Base-by-base conservation (phyloP, 2,888 invertebrate genomes). In the Diachrysia chrysitis region DNA sequence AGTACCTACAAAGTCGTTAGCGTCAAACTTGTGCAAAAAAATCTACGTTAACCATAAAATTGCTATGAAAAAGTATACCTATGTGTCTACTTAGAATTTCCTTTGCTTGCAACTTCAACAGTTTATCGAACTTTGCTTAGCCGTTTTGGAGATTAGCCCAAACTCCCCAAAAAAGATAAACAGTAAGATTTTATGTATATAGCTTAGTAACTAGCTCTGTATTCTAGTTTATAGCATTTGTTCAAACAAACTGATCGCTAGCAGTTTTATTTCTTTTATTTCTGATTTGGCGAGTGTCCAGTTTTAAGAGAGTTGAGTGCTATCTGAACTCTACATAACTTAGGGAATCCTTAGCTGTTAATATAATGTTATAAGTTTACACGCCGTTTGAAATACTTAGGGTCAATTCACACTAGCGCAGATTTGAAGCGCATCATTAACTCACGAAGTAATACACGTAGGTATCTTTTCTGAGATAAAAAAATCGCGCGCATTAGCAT, bases 221-320 rank as follows among this genome's bases (percentile, higher is more conserved):
- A 42, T 16, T 42, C 42, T 42, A 42, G 42, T 21, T 19, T 51
- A 51, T 51, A 51, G 48, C 48, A 21, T 10, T 51, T 51, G 48
- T 51, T 51, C 12, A 51, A 51, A 51, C 48, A 51, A 51, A 51
- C 48, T 10, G 21, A 51, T 51, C 48, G 48, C 21, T 10, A 17
- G 42, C 42, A 42, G 21, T 19, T n/a, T n/a, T n/a, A n/a, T n/a
- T 51, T 51, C 48, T 51, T 51, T 51, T 51, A 51, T 51, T 51
- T 51, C 10, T 51, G 48, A 51, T 51, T 51, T 51, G 48, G 48
- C 48, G 48, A 51, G 48, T 51, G 48, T 51, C 48, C 48, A 51
- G 48, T 51, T n/a, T 48, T 12, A 51, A 17, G 21, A 19, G 48
- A 17, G 48, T 19, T 51, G 48, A 51, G n/a, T 51, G 48, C 48